phyloP scores from a whole-genome alignment of 2,113 vertebrate species.

The Odocoileus virginianus region DNA sequence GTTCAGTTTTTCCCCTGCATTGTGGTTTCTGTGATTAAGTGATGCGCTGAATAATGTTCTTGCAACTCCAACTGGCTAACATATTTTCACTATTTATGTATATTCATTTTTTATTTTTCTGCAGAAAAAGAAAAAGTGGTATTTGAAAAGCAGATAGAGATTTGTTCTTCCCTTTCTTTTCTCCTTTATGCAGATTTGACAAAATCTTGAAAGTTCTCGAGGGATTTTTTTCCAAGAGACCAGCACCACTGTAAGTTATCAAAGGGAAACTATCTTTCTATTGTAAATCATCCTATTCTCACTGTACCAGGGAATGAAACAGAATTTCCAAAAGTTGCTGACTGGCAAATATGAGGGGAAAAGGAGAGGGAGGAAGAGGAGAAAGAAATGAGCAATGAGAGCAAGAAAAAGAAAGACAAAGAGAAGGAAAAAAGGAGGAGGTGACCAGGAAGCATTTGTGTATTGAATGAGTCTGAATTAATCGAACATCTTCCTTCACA shows the following conservation, averaged over 20 bases:
- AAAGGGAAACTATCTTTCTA: neutral
- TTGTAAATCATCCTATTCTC: neutral
- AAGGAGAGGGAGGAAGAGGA: neutral
- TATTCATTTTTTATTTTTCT: slow-evolving; percentile 31
- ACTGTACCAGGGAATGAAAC: neutral
- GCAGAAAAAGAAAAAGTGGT: slow-evolving; percentile 36
- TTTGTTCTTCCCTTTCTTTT: neutral
- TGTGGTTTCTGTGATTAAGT: slow-evolving; percentile 69
- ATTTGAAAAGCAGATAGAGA: neutral
- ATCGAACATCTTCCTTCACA: neutral
- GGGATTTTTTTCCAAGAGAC: neutral
- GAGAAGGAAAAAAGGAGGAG: neutral
- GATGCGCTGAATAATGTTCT: slow-evolving; percentile 43
- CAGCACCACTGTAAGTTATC: neutral
- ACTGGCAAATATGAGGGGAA: neutral
- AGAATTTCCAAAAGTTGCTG: neutral
- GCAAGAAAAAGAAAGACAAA: neutral
- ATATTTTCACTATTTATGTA: slow-evolving; percentile 47
- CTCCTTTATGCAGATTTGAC: neutral
- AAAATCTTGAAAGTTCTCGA: neutral
- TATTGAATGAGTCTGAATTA: neutral
- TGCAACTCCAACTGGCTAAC: slow-evolving; percentile 55
- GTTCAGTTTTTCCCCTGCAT: neutral
- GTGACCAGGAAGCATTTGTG: neutral
- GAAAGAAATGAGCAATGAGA: neutral